Percentiles rank a stretch among this genome's conserved stretches.
These are phyloP conservation scores for Agonum fuliginosum DNA, from an alignment of 2,888 invertebrate genomes.

Conservation along the genomic window DNA sequence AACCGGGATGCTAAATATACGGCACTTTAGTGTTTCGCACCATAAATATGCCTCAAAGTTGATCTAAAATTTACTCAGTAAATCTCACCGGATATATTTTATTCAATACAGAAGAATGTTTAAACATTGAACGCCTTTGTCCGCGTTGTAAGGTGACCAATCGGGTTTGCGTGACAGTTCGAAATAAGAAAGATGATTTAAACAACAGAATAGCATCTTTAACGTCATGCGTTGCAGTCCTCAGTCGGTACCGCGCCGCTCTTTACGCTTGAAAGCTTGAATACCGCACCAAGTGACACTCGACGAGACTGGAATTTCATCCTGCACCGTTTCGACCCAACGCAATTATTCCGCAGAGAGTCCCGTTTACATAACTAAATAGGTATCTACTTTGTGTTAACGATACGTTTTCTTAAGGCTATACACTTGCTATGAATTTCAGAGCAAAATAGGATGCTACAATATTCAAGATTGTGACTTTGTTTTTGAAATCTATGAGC, in stretches of 20 bases:
- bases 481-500: too few relatives aligned
- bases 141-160: slow-evolving; percentile 21
- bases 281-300: slow-evolving; percentile 24
- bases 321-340: background rate
- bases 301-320: background rate
- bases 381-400: too few relatives aligned
- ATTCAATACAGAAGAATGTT: slow-evolving; percentile 32
- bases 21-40: slow-evolving; percentile 28
- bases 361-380: too few relatives aligned
- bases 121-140: slow-evolving; percentile 36
- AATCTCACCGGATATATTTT: slow-evolving; percentile 18
- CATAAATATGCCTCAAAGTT: slow-evolving; percentile 29
- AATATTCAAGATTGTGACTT: too few relatives aligned
- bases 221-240: slow-evolving; percentile 32
- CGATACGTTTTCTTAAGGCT: too few relatives aligned
- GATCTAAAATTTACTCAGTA: slow-evolving; percentile 30
- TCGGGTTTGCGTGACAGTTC: slow-evolving; percentile 24
- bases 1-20: slow-evolving; percentile 8
- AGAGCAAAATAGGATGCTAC: too few relatives aligned
- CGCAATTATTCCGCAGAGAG: too few relatives aligned
- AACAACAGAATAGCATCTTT: slow-evolving; percentile 37
- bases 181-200: slow-evolving; percentile 44
- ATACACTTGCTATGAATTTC: too few relatives aligned
- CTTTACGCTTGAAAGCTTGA: slow-evolving; percentile 10
- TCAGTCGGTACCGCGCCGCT: slow-evolving; percentile 38